A percentile compares a stretch with the other conserved stretches of the same genome.
phyloP scores from a whole-genome alignment of 2,797 vertebrate genomes.

The Malacoctenus gilli region DNA sequence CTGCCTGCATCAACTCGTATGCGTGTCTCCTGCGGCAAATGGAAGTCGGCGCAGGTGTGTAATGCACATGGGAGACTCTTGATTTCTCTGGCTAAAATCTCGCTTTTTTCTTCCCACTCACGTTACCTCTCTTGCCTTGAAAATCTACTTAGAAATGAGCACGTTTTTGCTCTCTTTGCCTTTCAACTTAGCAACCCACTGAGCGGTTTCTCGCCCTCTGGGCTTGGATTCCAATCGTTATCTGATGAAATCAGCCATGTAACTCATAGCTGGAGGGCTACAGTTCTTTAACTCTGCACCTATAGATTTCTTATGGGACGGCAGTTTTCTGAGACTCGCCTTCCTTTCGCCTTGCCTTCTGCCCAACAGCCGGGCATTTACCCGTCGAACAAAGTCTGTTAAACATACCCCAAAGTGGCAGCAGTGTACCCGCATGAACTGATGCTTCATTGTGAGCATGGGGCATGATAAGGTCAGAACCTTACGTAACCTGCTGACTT shows the following conservation, averaged over 20 bases:
- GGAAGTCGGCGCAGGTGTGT: constrained; percentile 71
- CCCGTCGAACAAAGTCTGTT: no score
- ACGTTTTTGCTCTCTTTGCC: constrained; percentile 26
- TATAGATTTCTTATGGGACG: constrained; percentile 12
- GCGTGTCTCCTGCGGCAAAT: constrained; percentile 63
- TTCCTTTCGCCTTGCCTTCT: constrained; percentile 1
- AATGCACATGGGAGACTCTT: constrained; percentile 48
- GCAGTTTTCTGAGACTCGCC: constrained; percentile 16
- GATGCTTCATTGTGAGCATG: constrained; percentile 1
- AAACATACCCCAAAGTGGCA: neutral
- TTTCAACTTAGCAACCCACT: constrained; percentile 47
- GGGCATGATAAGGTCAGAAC: constrained; percentile 7
- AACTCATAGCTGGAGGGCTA: constrained; percentile 27
- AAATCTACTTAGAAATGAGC: constrained; percentile 24
- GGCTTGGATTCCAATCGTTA: constrained; percentile 66
- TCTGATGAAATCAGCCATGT: constrained; percentile 62
- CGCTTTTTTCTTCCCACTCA: constrained; percentile 26
- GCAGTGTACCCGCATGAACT: constrained; percentile 5
- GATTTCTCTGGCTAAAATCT: constrained; percentile 17
- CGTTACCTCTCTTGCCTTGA: neutral
- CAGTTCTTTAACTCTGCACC: constrained; percentile 22
- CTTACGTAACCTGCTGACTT: constrained; percentile 14
- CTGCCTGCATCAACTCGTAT: constrained; percentile 72
- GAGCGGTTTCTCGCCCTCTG: constrained; percentile 53
- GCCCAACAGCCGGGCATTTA: no score